Base-by-base conservation (phyloP, 64 coral and sea anemone species). In the Actinia tenebrosa region DNA sequence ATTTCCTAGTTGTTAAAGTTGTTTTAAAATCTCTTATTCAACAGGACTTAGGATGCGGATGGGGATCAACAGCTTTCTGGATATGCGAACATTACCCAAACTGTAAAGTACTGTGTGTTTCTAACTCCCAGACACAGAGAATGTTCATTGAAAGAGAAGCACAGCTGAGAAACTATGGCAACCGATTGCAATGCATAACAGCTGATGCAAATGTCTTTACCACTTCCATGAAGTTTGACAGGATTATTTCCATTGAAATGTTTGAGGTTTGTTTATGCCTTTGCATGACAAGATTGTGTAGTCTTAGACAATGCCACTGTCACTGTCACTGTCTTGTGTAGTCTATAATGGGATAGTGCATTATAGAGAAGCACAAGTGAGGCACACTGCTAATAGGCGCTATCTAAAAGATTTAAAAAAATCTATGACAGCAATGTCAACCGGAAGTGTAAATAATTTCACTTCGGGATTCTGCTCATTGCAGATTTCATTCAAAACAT, bases 201-300 rank as follows among this genome's bases (percentile, higher is more conserved):
- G 86, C 94, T 59, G 94, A 97, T 93, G 94, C 88, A 11, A 97
- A 93, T 93, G 91, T 97, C 15, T 97, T 97, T 69, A 82, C 86
- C 16, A 93, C 94, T 27, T 86, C 91, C 22, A 59, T 84, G 84
- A 93, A 50, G 42, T 97, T 97, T 90, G 94, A 97, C 83, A 82
- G 91, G 60, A 91, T 97, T 50, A 93, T 97, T 46, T 97, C 94
- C 26, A 84, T 88, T 52, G 94, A 97, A 80, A 97, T 97, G 94
- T 97, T 97, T 86, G 94, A 97, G 94, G 94, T 97, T 84, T 46
- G 82, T 75, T 61, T 45, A 23, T 30, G 11, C 7, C 15, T 16
- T 58, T 58, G 47, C 7, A 50, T 50, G 47, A 50, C 47, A 50
- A 50, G 47, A 50, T 50, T 50, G 47, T 5, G 47, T 50, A 8